phyloP scores from a whole-genome alignment of 2,113 vertebrate species.

The Ivindomyrus marchei region DNA sequence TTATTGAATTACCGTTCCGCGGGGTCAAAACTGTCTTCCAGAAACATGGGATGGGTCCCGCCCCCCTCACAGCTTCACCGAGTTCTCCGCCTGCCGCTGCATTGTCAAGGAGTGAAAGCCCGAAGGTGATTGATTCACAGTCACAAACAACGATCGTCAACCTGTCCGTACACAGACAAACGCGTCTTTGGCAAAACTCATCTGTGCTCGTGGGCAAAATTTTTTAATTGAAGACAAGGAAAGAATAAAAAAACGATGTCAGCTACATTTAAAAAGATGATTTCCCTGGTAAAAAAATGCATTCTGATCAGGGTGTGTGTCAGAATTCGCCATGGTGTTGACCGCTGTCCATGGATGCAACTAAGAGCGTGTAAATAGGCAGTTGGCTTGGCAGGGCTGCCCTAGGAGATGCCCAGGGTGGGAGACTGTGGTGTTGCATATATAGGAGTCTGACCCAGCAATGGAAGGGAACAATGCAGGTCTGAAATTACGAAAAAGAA shows the following conservation, averaged over 20 bases:
- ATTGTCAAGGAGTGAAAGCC: neutral
- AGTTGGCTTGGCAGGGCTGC: neutral
- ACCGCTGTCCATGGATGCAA: neutral
- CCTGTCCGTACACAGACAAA: neutral
- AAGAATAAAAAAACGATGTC: neutral
- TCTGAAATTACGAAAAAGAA: neutral
- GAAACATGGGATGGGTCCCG: neutral
- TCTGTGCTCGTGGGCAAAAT: neutral
- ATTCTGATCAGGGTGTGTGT: neutral
- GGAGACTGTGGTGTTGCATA: neutral
- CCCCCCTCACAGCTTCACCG: neutral
- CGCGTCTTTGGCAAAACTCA: neutral
- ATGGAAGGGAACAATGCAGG: neutral
- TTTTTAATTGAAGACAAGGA: neutral
- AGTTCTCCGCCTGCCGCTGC: neutral
- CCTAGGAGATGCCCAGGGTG: neutral
- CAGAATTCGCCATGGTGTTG: neutral
- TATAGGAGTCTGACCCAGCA: neutral
- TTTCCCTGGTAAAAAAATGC: neutral
- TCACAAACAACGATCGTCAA: neutral
- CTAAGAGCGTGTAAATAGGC: neutral
- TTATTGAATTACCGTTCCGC: neutral
- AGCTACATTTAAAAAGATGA: neutral
- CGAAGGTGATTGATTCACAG: neutral
- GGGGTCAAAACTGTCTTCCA: neutral